Evolutionary conservation across 2,888 invertebrate species (phyloP), one percentile per base, ranked within the genome.

Genomic region (Baccha elongata): DNA sequence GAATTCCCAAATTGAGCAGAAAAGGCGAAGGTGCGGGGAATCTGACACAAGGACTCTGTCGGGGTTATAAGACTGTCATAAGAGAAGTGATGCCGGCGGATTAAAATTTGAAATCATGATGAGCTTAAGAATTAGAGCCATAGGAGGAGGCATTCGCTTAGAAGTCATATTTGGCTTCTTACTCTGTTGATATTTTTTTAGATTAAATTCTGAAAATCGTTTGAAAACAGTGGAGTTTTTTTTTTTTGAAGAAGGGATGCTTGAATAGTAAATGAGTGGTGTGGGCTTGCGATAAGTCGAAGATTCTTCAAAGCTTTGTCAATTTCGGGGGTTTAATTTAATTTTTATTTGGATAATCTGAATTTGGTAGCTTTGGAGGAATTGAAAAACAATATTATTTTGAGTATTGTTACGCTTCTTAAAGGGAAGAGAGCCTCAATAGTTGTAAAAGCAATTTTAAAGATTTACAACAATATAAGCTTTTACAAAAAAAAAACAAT

Each of bases 81-180:
- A 42, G 13, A 48, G 42, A 40, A 53, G 23, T 40, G 32, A 73
- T 62, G 52, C 48, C 42, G 52, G 21, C 32, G 37, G 79, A 80
- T 80, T 74, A 64, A 80, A 64, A 48, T 73, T 79, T 73, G 60
- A 68, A 73, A 79, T 73, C 68, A 73, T 80, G 68, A 80, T 69
- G 68, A 68, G 68, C 65, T 73, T 46, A 60, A 21, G 46, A 72
- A 62, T 75, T 75, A 62, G 52, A 68, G 35, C 15, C 15, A 11
- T 40, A 37, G 35, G 10, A 37, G 2, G 15, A 29, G 8, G 23
- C 13, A 10, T 7, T 8, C 29, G 23, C 11, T 19, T 8, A 7
- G 19, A 21, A 44, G 55, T 60, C 42, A 69, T 55, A 68, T 55
- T 74, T 74, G 79, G 73, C 79, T 62, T 67, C 65, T 50, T 67